phyloP scores from a whole-genome alignment of 92 coral and sea anemone species.

The Zoanthus sansibaricus region DNA sequence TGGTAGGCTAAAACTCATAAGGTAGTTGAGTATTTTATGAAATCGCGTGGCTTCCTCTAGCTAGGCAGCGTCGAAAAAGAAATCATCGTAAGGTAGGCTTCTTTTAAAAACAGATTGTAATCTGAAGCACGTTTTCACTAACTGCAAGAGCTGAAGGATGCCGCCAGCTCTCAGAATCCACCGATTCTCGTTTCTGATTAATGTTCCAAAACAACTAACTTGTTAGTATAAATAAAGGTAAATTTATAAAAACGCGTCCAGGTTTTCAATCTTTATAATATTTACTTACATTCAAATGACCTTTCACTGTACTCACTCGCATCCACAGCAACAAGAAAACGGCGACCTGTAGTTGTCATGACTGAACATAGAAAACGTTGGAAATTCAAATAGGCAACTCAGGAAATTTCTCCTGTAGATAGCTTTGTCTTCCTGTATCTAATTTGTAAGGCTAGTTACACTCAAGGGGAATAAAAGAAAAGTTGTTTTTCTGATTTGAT shows the following conservation, averaged over 20 bases:
- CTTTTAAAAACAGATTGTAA: too few species aligned
- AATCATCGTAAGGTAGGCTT: too few species aligned
- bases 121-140: too few species aligned
- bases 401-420: not conserved
- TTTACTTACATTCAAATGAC: constrained; percentile 34
- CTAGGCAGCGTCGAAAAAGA: too few species aligned
- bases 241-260: not conserved
- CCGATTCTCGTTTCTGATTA: too few species aligned
- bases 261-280: not conserved
- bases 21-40: too few species aligned
- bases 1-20: too few species aligned
- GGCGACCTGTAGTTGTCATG: constrained; percentile 19
- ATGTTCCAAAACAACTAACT: not conserved
- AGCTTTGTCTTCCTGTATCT: not conserved
- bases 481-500: too few species aligned
- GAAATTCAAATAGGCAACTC: not conserved
- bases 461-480: not conserved
- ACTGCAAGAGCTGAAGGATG: too few species aligned
- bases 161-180: too few species aligned
- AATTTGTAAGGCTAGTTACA: not conserved
- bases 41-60: too few species aligned
- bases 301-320: constrained; percentile 29
- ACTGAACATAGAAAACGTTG: not conserved
- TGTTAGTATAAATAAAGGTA: not conserved
- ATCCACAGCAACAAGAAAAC: constrained; percentile 25